A percentile compares a stretch with the other conserved stretches of the same genome.
phyloP scores from a whole-genome alignment of 2,888 invertebrate genomes.

The Zhengitettix transpicula region DNA sequence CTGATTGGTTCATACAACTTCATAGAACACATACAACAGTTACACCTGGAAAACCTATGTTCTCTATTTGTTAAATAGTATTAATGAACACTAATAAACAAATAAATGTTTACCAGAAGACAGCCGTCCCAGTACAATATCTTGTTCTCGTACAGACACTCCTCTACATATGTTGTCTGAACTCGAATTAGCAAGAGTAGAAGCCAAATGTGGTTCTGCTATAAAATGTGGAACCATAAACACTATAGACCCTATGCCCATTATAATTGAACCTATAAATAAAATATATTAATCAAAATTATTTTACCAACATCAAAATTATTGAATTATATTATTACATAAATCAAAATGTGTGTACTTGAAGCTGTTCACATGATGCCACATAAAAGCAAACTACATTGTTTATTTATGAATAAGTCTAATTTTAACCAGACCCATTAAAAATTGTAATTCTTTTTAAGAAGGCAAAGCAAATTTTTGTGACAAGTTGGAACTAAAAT shows the following conservation, averaged over 20 bases:
- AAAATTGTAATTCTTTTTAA: too few relatives aligned
- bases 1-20: too few relatives aligned
- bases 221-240: constrained; percentile 89
- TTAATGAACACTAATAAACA: neutral
- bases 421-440: too few relatives aligned
- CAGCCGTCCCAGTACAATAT: constrained; percentile 44
- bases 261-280: constrained; percentile 60
- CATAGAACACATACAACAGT: too few relatives aligned
- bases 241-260: constrained; percentile 83
- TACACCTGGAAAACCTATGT: too few relatives aligned
- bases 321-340: too few relatives aligned
- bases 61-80: neutral
- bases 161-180: constrained; percentile 65
- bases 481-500: too few relatives aligned
- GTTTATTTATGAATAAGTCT: too few relatives aligned
- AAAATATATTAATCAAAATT: neutral
- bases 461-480: too few relatives aligned
- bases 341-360: too few relatives aligned
- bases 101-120: constrained; percentile 14
- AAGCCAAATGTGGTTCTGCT: constrained; percentile 58
- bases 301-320: neutral
- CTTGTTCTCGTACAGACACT: constrained; percentile 53
- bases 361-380: too few relatives aligned
- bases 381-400: too few relatives aligned
- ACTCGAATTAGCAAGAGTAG: constrained; percentile 47